Evolutionary conservation across 2,113 vertebrate species (phyloP), one percentile per base, ranked within the genome.

Genomic region (Pitta sordida): DNA sequence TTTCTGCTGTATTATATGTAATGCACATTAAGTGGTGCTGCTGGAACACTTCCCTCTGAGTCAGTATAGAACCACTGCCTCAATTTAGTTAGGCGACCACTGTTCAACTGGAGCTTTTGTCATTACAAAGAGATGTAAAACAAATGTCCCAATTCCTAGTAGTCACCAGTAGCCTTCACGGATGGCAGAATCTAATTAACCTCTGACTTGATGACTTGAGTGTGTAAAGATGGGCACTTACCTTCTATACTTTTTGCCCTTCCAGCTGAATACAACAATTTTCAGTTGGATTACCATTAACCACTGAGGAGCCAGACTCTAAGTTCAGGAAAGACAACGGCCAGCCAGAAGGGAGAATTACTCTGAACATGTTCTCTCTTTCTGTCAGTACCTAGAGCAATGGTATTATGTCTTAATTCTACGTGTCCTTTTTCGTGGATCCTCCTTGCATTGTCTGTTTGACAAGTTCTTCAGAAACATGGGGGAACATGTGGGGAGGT

Each of bases 21-120:
- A 69, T 62, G 29, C 58, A 69, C 29, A 27, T 93, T 85, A 67
- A 91, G 82, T 15, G 85, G 63, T 93, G 93, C 75, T 94, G 82
- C 90, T 95, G 93, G 90, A 91, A 79, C 16, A 5, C 34, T 58
- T 69, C 62, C 75, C 75, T 92, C 73, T 91, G 75, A 96, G 70
- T 87, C 74, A 90, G 58, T 87, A 41, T 13, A 91, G 87, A 95
- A 79, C 70, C 63, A 73, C 34, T 83, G 87, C 75, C 67, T 53
- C 13, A 13, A 0, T 51, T 93, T 53, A 73, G 41, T 79, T 79
- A 85, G 91, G 78, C 0, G 16, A 85, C 78, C 82, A 73, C 67
- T 87, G 74, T 3, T 3, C 75, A 82, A 75, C 87, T 30, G 20
- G 90, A 91, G 81, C 84, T 89, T 67, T 81, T 79, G 87, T 62